Evolutionary conservation across 2,888 invertebrate genomes (phyloP).

Genomic region (Bombyx huttoni): DNA sequence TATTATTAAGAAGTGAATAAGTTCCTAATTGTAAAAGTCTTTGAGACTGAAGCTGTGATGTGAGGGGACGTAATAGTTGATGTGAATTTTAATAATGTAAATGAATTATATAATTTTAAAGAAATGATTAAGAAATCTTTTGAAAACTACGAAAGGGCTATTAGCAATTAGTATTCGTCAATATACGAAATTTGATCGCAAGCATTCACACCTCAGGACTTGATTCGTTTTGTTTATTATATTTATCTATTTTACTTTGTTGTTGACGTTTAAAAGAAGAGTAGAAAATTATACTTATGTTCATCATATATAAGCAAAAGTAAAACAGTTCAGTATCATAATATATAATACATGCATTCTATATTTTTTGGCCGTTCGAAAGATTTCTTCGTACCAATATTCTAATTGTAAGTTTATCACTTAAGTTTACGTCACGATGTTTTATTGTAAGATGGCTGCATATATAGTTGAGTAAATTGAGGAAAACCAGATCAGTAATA

Average conservation of each 20-base stretch:
- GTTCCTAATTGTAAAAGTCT: not conserved
- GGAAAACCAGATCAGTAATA: not conserved
- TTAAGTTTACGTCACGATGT: not conserved
- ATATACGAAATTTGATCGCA: too few species aligned
- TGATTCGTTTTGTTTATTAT: too few species aligned
- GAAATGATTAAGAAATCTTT: not conserved
- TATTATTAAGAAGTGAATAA: conserved; percentile 56
- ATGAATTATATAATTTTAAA: conserved; percentile 5
- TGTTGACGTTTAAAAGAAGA: too few species aligned
- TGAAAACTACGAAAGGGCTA: not conserved
- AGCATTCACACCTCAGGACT: too few species aligned
- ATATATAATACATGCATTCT: not conserved
- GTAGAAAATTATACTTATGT: too few species aligned
- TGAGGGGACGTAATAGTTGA: conserved; percentile 13
- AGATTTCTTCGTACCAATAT: not conserved
- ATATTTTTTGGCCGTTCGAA: not conserved
- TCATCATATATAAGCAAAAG: too few species aligned
- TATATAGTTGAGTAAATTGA: not conserved
- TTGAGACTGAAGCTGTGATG: conserved; percentile 66
- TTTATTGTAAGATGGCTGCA: not conserved
- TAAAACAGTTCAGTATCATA: too few species aligned
- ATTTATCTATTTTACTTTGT: too few species aligned
- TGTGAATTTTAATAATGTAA: not conserved
- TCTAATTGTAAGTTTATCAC: not conserved
- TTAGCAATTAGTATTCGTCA: not conserved